Conservation (phyloP, 2,888 invertebrate genomes). For the Tortrix viridana region DNA sequence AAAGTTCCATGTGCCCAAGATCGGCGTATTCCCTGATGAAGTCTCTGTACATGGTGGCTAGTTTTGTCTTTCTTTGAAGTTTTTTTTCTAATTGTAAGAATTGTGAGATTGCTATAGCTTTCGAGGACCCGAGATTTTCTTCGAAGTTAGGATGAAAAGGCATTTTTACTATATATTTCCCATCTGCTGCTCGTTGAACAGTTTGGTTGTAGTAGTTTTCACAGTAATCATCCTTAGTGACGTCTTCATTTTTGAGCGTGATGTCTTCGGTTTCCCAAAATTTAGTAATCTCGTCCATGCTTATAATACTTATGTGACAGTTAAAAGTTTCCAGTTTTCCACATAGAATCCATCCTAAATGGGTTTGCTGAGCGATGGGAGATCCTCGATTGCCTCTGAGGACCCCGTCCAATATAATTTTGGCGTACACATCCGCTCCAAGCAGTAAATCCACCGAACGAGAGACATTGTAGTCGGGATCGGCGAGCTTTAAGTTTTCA, state of each 20-base stretch:
- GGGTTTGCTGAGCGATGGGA: constrained; percentile 34
- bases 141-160: constrained; percentile 32
- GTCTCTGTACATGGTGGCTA: constrained; percentile 35
- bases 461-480: constrained; percentile 25
- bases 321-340: constrained; percentile 36
- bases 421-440: constrained; percentile 14
- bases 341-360: constrained; percentile 37
- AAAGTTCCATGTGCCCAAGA: constrained; percentile 4
- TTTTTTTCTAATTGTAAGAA: constrained; percentile 29
- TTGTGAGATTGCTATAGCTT: constrained; percentile 27
- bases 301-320: constrained; percentile 34
- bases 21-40: constrained; percentile 24
- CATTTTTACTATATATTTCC: constrained; percentile 39
- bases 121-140: constrained; percentile 34
- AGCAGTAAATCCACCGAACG: constrained; percentile 24
- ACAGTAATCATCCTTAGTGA: constrained; percentile 28
- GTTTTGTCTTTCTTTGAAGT: not conserved
- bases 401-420: constrained; percentile 29
- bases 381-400: not conserved
- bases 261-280: constrained; percentile 40
- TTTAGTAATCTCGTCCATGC: constrained; percentile 34
- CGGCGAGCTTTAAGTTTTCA: constrained; percentile 29
- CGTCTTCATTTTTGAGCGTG: not conserved
- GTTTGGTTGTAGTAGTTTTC: constrained; percentile 37
- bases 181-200: constrained; percentile 10